Percentiles rank a stretch among this genome's conserved stretches.
phyloP scores from a whole-genome alignment of 2,888 invertebrate species.

The Netelia virgata region DNA sequence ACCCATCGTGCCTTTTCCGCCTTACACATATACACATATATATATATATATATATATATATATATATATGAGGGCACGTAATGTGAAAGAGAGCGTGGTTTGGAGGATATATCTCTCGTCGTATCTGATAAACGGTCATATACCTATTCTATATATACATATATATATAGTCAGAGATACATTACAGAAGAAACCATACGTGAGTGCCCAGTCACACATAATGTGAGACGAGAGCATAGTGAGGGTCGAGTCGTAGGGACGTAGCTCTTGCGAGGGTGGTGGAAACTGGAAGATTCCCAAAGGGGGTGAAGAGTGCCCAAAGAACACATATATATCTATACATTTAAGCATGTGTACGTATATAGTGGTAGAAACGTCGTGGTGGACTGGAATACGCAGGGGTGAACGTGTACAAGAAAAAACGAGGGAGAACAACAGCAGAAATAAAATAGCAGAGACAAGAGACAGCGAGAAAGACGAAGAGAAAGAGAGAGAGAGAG shows the following conservation, averaged over 20 bases:
- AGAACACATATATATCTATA: constrained; percentile 40
- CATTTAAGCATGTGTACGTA: neutral
- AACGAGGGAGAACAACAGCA: constrained; percentile 26
- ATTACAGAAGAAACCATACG: constrained; percentile 81
- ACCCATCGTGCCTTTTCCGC: constrained; percentile 18
- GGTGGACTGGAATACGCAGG: constrained; percentile 23
- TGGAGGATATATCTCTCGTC: constrained; percentile 51
- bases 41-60: constrained; percentile 22
- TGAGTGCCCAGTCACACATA: constrained; percentile 69
- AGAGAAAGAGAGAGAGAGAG: constrained; percentile 51
- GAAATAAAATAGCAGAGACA: constrained; percentile 30
- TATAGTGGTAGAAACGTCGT: constrained; percentile 35
- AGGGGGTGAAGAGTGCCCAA: constrained; percentile 48
- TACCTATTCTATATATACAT: constrained; percentile 40
- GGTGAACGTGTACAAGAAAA: constrained; percentile 28
- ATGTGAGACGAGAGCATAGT: constrained; percentile 67
- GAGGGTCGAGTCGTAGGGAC: constrained; percentile 53
- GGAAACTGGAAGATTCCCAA: constrained; percentile 65
- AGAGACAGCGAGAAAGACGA: constrained; percentile 6
- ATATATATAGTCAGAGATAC: constrained; percentile 70
- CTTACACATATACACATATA: constrained; percentile 15
- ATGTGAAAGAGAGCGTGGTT: constrained; percentile 36
- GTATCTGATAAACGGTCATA: constrained; percentile 63
- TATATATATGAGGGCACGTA: neutral
- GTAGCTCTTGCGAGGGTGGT: constrained; percentile 63